Conservation (phyloP, 2,797 vertebrate species). For the Merluccius polli region DNA sequence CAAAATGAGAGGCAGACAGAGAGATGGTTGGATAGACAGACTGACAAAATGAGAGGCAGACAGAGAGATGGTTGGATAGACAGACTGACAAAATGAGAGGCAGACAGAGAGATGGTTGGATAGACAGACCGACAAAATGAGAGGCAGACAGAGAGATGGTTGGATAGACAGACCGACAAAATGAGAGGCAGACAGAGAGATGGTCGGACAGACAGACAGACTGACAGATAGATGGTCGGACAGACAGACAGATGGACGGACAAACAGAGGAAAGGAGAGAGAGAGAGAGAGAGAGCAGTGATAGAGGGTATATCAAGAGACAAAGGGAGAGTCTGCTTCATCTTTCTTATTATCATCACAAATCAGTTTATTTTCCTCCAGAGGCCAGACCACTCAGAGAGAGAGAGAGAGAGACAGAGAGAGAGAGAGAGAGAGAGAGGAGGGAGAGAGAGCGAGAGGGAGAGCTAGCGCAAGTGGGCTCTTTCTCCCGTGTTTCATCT, state of each 20-base stretch:
- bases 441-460: no score
- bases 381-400: constrained; percentile 52
- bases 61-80: neutral
- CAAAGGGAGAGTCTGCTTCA: constrained; percentile 45
- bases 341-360: constrained; percentile 67
- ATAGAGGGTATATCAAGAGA: neutral
- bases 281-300: neutral
- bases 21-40: no score
- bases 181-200: no score
- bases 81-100: constrained; percentile 4
- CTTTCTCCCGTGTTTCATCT: constrained; percentile 39
- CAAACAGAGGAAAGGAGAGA: neutral
- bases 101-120: neutral
- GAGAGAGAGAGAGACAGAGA: constrained; percentile 15
- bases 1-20: no score
- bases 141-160: no score
- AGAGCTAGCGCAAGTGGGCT: constrained; percentile 29
- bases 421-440: no score
- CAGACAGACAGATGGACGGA: neutral
- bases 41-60: constrained; percentile 1
- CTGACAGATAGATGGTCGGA: no score
- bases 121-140: constrained; percentile 21
- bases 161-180: no score
- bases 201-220: no score
- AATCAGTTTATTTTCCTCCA: constrained; percentile 64